A percentile compares a stretch with the other conserved stretches of the same genome.
Conservation (phyloP, 2,888 invertebrate genomes). For the Cerceris rybyensis region DNA sequence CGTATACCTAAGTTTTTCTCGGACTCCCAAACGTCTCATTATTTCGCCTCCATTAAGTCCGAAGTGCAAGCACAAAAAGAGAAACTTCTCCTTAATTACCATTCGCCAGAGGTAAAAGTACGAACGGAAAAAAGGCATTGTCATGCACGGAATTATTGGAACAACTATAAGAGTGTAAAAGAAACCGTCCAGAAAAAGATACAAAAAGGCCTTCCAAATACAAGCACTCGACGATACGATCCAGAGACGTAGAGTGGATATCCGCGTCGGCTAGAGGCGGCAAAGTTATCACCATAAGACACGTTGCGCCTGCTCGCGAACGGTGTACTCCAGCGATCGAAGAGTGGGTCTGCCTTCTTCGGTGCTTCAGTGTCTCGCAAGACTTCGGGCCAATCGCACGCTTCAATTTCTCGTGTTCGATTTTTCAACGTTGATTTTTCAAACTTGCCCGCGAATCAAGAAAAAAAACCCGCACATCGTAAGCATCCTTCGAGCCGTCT, state of each 20-base stretch:
- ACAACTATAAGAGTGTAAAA: not conserved
- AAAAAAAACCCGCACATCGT: too few relatives aligned
- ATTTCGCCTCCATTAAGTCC: too few relatives aligned
- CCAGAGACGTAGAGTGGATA: slow-evolving; percentile 35
- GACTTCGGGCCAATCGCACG: slow-evolving; percentile 78
- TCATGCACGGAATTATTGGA: too few relatives aligned
- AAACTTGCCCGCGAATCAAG: not conserved
- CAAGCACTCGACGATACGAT: slow-evolving; percentile 38
- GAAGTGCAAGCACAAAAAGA: too few relatives aligned
- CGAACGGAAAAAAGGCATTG: too few relatives aligned
- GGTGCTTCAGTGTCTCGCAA: slow-evolving; percentile 78
- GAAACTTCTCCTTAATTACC: too few relatives aligned
- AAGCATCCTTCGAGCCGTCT: too few relatives aligned
- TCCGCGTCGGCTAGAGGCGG: slow-evolving; percentile 32
- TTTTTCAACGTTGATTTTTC: slow-evolving; percentile 20
- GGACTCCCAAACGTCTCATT: too few relatives aligned
- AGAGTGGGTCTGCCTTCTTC: slow-evolving; percentile 35
- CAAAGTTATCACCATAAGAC: slow-evolving; percentile 63
- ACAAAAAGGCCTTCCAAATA: slow-evolving; percentile 21
- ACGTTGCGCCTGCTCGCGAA: slow-evolving; percentile 66
- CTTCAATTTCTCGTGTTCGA: slow-evolving; percentile 43
- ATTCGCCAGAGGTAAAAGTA: too few relatives aligned
- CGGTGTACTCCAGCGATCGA: slow-evolving; percentile 66
- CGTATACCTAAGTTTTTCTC: too few relatives aligned
- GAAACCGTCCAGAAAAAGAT: not conserved